A percentile compares a stretch with the other conserved stretches of the same genome.
These are phyloP conservation scores for Heteromyza rotundicornis DNA, from an alignment of 2,888 invertebrate species.

Conservation along the genomic window DNA sequence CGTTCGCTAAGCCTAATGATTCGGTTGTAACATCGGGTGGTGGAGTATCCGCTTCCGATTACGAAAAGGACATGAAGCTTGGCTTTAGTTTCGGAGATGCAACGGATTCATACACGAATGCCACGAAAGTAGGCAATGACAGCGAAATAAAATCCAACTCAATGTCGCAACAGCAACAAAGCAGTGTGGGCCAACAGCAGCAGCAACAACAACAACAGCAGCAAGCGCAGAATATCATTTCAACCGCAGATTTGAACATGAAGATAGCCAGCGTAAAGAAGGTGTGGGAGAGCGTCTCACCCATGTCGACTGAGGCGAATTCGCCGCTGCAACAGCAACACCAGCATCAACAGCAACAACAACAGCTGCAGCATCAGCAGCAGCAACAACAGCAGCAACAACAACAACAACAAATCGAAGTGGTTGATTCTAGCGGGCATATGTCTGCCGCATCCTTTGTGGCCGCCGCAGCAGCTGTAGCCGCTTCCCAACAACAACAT, in stretches of 20 bases:
- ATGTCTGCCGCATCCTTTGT: conserved; percentile 56
- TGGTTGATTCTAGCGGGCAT: conserved; percentile 48
- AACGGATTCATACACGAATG: conserved; percentile 64
- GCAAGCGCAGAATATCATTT: conserved; percentile 71
- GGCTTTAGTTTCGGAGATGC: conserved; percentile 85
- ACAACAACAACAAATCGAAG: conserved; percentile 39
- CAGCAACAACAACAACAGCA: conserved; percentile 43
- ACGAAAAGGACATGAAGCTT: conserved; percentile 86
- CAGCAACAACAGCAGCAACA: conserved; percentile 45
- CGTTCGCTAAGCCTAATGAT: conserved; percentile 64
- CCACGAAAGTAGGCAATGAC: conserved; percentile 50
- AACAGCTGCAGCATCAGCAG: conserved; percentile 36
- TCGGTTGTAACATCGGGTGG: not conserved
- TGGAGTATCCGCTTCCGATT: conserved; percentile 68
- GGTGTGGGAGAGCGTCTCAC: conserved; percentile 76
- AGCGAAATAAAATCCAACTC: conserved; percentile 57
- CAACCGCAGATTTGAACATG: conserved; percentile 88
- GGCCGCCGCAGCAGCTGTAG: conserved; percentile 46
- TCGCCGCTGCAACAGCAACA: conserved; percentile 34
- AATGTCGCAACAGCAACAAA: conserved; percentile 51
- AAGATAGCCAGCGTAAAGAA: conserved; percentile 92
- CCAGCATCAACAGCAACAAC: conserved; percentile 38
- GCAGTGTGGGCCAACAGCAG: conserved; percentile 40
- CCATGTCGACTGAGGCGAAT: conserved; percentile 74
- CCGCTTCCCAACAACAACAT: conserved; percentile 47